Conservation (phyloP, 2,888 invertebrate genomes). For the Lasioglossum villosulum region DNA sequence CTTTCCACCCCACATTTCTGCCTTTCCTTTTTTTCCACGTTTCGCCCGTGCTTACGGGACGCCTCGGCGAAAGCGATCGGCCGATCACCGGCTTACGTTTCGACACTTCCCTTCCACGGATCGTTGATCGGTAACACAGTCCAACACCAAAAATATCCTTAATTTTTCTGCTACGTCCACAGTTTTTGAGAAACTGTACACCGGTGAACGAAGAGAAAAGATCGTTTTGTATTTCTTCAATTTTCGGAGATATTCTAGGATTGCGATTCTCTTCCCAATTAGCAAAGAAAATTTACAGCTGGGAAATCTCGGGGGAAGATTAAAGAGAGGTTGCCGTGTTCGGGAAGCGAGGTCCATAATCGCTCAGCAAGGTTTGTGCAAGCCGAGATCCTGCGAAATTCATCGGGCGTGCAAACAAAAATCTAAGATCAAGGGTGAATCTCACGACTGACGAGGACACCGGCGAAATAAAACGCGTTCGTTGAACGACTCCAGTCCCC, state of each 20-base stretch:
- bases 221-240: not conserved
- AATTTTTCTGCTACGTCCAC: too few relatives aligned
- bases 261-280: not conserved
- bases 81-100: not conserved
- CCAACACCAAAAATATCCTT: too few relatives aligned
- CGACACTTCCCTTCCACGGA: not conserved
- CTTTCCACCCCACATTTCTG: not conserved
- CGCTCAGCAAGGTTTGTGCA: not conserved
- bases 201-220: too few relatives aligned
- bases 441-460: conserved; percentile 12
- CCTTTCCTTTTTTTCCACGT: not conserved
- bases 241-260: not conserved
- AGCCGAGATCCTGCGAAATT: conserved; percentile 2
- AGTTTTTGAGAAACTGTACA: too few relatives aligned
- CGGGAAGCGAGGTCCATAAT: not conserved
- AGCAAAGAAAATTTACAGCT: not conserved
- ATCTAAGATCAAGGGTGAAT: conserved; percentile 48
- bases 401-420: conserved; percentile 51
- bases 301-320: not conserved
- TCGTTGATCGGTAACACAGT: not conserved
- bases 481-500: conserved; percentile 25
- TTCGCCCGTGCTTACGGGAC: not conserved
- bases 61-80: not conserved
- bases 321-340: not conserved
- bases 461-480: conserved; percentile 49